Evolutionary conservation across 1,140 invertebrate genomes (phyloP).

Genomic region (Ips nitidus): DNA sequence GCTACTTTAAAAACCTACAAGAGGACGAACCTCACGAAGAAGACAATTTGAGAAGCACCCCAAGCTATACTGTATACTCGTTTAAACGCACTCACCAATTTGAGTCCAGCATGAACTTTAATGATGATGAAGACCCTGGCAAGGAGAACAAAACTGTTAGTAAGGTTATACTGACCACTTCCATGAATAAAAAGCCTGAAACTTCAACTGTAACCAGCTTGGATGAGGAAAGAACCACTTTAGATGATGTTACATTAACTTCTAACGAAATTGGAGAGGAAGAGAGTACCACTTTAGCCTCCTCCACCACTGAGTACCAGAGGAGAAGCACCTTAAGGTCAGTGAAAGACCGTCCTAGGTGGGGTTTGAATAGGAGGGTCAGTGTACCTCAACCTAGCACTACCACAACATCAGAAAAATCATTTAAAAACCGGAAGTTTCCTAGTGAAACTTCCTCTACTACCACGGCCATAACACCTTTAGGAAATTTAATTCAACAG

Average conservation of each 20-base stretch:
- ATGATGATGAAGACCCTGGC: conserved; percentile 22
- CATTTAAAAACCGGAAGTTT: too few species aligned
- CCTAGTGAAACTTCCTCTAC: background rate
- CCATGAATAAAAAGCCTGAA: background rate
- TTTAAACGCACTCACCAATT: conserved; percentile 22
- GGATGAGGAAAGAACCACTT: background rate
- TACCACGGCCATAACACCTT: conserved; percentile 1
- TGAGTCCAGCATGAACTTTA: conserved; percentile 31
- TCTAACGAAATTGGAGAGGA: background rate
- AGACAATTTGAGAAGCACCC: background rate
- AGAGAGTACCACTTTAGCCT: background rate
- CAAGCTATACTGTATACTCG: conserved; percentile 27
- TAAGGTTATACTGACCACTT: conserved; percentile 3
- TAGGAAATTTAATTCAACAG: background rate
- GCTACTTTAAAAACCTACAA: conserved; percentile 9
- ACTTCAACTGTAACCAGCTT: conserved; percentile 6
- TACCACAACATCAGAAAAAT: too few species aligned
- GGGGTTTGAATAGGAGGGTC: conserved; percentile 11
- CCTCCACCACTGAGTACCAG: conserved; percentile 25
- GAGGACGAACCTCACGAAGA: conserved; percentile 16
- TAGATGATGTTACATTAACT: too few species aligned
- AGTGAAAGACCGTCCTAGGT: conserved; percentile 33
- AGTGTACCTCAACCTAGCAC: background rate
- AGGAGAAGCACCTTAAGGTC: conserved; percentile 35
- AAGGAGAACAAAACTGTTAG: conserved; percentile 24